Base-by-base conservation (phyloP, 2,113 vertebrate species). In the Diglossa brunneiventris region DNA sequence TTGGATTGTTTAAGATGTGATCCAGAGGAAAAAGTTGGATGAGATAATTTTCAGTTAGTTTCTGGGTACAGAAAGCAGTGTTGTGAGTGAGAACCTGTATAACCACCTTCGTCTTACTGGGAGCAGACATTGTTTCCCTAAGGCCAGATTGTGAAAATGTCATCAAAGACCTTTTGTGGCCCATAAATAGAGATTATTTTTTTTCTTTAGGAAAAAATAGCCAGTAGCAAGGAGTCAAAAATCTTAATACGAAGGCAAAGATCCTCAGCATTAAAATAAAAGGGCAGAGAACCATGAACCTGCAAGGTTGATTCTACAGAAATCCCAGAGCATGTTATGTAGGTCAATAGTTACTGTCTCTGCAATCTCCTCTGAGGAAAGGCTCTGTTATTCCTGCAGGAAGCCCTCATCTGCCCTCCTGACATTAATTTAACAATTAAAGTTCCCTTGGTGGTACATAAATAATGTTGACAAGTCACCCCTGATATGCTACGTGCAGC, bases 271-370 rank as follows among this genome's bases (percentile, higher is more conserved):
- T 78, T 83, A 55, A 70, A 85, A 72, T 59, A 33, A 91, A 74
- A 53, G 9, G 26, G 20, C 66, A 89, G 74, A 19, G 49, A 93
- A 75, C 14, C 83, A 30, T 14, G 33, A 46, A 42, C 11, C 69
- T 82, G 7, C 21, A 61, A 90, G 61, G 76, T 17, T 96, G 94
- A 85, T 96, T 85, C 89, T 94, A 59, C 37, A 93, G 78, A 70
- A 73, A 92, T 76, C 95, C 92, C 96, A 96, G 89, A 94, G 90
- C 47, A 33, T 13, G 3, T 72, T 94, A 94, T 97, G 85, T 97
- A 96, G 97, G 97, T 97, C 97, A 97, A 7, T 61, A 88, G 70
- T 76, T 92, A 55, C 83, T 92, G 94, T 78, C 76, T 11, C 66
- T 55, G 89, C 72, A 91, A 39, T 92, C 89, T 96, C n/a, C 6